Base-by-base conservation (phyloP, 2,113 vertebrate genomes). In the Opisthocomus hoazin region DNA sequence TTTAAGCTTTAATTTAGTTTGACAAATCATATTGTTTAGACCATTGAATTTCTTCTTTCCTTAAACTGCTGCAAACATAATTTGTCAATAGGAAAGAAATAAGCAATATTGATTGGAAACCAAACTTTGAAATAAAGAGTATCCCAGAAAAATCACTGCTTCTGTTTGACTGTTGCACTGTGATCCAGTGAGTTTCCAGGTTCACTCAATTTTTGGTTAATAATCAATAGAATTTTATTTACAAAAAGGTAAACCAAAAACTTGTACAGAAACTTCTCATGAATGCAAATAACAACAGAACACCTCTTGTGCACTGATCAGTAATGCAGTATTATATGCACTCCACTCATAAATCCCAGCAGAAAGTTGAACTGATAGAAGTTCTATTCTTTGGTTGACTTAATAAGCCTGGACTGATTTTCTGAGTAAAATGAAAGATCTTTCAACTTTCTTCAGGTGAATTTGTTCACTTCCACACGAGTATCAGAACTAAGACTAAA, bases 321-420 rank as follows among this genome's bases (percentile, higher is more conserved):
- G 83, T 95, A 92, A 97, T 97, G 76, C 96, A 69, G 45, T 88
- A 95, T 95, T 96, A 92, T 84, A 93, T 77, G 43, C 65, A 93
- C 30, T 89, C 76, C 92, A 92, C 88, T 80, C 86, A 92, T 80
- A 95, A 96, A 93, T 96, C 88, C 85, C 92, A 69, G 57, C 50
- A 69, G 96, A 78, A 87, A 89, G 79, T 90, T 96, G 88, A 96
- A 89, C 50, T 84, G 88, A 87, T 88, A 86, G 64, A 90, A 71
- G 61, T 94, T 92, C 57, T 95, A 19, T 87, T 94, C 68, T 87
- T 88, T 90, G 65, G 36, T 26, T 87, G 76, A 89, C 65, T 95
- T 93, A 93, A 89, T 45, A 88, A 93, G 77, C 50, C 77, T 73
- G 61, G 77, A 80, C 61, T 79, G 80, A 78, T 90, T 68, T 86